Base-by-base conservation (phyloP, 2,888 invertebrate genomes). In the Itoplectis maculator region DNA sequence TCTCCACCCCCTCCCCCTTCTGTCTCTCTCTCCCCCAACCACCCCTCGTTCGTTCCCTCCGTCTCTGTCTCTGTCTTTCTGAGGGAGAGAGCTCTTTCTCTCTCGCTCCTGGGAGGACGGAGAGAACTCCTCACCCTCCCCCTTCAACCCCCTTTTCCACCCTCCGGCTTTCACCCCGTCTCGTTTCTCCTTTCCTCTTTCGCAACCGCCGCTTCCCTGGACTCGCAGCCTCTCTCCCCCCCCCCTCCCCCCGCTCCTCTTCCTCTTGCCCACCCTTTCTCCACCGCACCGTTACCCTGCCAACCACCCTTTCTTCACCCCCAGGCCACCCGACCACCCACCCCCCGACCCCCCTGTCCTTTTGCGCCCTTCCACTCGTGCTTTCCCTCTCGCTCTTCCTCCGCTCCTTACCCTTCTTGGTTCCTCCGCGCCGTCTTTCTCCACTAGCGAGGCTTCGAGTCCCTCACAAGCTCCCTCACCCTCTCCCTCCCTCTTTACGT, bases 201-300 rank as follows among this genome's bases (percentile, higher is more conserved):
- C 74, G 63, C 74, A 78, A 77, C 65, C 78, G n/a, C 81, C 79
- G 83, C 83, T 85, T 82, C 74, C 77, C 76, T 81, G 72, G 79
- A 2, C 81, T 81, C 78, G 75, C 61, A 70, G 51, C 82, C 75
- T 79, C 83, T 82, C 81, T 77, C 70, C 37, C 75, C 75, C 73
- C 63, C 79, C 51, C 15, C 29, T n/a, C 86, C 74, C 69, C 72
- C 75, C 83, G 59, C 77, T 78, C 84, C 68, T 72, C 80, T n/a
- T n/a, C n/a, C n/a, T n/a, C n/a, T n/a, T n/a, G n/a, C n/a, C n/a
- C n/a, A n/a, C n/a, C n/a, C n/a, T n/a, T n/a, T 86, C 86, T 83
- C 86, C 86, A 86, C 88, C 88, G 29, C 29, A 81, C 86, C 86
- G 88, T 88, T 88, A 87, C 90, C 88, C 89, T 87, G 87, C 91